phyloP scores from a whole-genome alignment of 2,888 invertebrate species.

The Cremastinae sp. region DNA sequence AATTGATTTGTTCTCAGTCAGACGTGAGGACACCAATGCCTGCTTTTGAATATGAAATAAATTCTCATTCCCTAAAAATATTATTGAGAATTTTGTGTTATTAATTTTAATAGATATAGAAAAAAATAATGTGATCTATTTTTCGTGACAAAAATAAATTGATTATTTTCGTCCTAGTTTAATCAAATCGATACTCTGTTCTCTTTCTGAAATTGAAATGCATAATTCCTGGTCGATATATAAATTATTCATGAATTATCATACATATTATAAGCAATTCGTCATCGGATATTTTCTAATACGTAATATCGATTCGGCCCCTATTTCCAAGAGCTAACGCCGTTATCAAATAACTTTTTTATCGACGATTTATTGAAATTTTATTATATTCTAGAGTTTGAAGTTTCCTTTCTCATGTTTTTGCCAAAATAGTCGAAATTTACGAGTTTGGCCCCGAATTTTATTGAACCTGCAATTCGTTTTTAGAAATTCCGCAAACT shows the following conservation, averaged over 20 bases:
- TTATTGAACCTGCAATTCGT: background rate
- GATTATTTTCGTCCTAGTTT: slow-evolving; percentile 34
- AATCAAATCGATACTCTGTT: slow-evolving; percentile 46
- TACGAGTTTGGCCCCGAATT: slow-evolving; percentile 26
- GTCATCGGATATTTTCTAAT: slow-evolving; percentile 20
- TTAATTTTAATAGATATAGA: no score
- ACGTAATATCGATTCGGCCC: slow-evolving; percentile 38
- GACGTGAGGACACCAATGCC: no score
- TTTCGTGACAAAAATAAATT: slow-evolving; percentile 1
- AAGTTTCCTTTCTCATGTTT: slow-evolving; percentile 12
- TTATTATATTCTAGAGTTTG: slow-evolving; percentile 1
- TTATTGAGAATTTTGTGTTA: no score
- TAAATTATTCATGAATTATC: slow-evolving; percentile 22
- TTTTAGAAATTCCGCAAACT: background rate
- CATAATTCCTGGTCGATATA: slow-evolving; percentile 2
- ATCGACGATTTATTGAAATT: slow-evolving; percentile 26
- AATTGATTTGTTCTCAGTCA: no score
- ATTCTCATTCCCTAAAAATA: no score
- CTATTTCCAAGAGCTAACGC: background rate
- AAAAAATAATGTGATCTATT: no score
- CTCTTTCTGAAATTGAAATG: slow-evolving; percentile 7
- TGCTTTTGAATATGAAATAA: no score
- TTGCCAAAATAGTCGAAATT: slow-evolving; percentile 46
- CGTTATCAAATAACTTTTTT: background rate
- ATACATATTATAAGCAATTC: slow-evolving; percentile 3